These are phyloP conservation scores for Nycticebus coucang DNA, from an alignment of 2,113 vertebrate genomes.

Conservation along the genomic window DNA sequence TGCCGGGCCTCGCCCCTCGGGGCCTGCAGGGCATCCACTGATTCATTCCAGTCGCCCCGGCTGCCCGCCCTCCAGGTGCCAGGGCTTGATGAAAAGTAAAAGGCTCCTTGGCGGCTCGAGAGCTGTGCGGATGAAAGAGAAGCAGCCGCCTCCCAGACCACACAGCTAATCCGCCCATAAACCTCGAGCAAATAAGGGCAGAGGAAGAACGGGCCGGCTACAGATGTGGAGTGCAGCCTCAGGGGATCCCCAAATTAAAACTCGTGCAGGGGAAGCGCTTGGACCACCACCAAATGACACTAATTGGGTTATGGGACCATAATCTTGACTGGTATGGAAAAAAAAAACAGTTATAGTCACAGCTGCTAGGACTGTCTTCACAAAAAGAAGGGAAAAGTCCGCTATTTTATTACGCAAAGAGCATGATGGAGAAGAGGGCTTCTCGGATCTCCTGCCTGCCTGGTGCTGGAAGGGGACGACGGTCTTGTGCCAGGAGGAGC, in stretches of 20 bases:
- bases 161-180: conserved; percentile 75
- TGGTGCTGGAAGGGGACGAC: conserved; percentile 18
- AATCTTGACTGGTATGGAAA: conserved; percentile 56
- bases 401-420: conserved; percentile 64
- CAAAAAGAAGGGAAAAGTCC: conserved; percentile 40
- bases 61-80: conserved; percentile 72
- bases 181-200: conserved; percentile 71
- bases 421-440: conserved; percentile 9
- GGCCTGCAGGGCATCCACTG: conserved; percentile 54
- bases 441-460: conserved; percentile 35
- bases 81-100: conserved; percentile 69
- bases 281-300: conserved; percentile 79
- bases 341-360: conserved; percentile 55
- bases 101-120: conserved; percentile 48
- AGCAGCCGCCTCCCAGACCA: conserved; percentile 72
- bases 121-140: conserved; percentile 62
- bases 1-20: conserved; percentile 27
- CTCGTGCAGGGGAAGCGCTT: conserved; percentile 68
- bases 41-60: conserved; percentile 53
- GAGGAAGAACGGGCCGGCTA: conserved; percentile 69
- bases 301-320: conserved; percentile 75
- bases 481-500: conserved; percentile 30
- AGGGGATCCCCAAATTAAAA: conserved; percentile 80
- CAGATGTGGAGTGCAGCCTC: conserved; percentile 77
- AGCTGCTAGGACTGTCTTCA: conserved; percentile 71